Evolutionary conservation across 1,140 invertebrate species (phyloP), one percentile per base, ranked within the genome.

Genomic region (Atta colombica): DNA sequence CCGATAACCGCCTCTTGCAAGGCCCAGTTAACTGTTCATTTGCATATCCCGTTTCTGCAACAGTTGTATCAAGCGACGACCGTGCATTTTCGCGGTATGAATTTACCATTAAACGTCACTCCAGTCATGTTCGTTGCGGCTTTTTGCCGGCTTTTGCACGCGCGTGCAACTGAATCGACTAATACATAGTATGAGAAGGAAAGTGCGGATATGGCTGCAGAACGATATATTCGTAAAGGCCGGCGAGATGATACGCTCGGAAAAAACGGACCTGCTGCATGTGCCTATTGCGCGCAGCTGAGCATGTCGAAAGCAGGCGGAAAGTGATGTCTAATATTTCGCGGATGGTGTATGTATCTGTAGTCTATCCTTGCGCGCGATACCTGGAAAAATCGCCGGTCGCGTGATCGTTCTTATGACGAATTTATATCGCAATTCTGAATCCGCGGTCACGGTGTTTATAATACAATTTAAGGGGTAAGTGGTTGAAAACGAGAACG

Each of bases 1-100:
- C 28, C 69, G 51, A 85, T 90, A 85, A 66, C 80, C 85, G 53
- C 77, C 86, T 85, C 55, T 31, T 16, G 69, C 31, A 55, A 58
- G 68, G 66, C 69, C 68, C 51, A 84, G 61, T 88, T 90, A 91
- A 91, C 89, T 90, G 89, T 91, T 86, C 77, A 91, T 91, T 91
- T 90, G 87, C 88, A 88, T 90, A 91, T 91, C 89, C 89, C 89
- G 89, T 90, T 90, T 77, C 88, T 71, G 88, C 75, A 85, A 82
- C 77, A 85, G 89, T 84, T 90, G 74, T 89, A 89, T 81, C 61
- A 45, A 53, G 69, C 66, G 35, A 81, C 25, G 16, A 77, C 68
- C 65, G 61, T 49, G 53, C 55, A 14, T 89, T 84, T 86, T 75
- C 60, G 68, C 69, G 69, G 6, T 75, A 77, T 66, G 71, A 60